Conservation (phyloP, 2,888 invertebrate genomes). For the Liodrosophila aerea region DNA sequence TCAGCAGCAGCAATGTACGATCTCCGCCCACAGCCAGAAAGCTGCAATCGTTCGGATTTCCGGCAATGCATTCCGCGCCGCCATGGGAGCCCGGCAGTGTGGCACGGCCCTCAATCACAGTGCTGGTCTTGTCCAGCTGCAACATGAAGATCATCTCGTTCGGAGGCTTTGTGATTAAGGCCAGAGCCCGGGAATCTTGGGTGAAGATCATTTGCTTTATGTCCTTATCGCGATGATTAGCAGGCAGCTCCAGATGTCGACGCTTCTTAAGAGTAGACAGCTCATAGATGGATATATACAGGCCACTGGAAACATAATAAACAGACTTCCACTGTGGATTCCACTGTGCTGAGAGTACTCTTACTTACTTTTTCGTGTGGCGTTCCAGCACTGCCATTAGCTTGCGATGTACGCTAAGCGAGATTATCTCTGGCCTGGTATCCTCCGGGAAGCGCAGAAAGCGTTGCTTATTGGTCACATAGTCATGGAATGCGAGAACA, state of each 20-base stretch:
- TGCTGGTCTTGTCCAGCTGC: slow-evolving; percentile 90
- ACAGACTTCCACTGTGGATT: neutral
- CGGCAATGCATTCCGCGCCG: slow-evolving; percentile 77
- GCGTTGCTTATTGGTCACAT: slow-evolving; percentile 87
- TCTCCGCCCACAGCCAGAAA: slow-evolving; percentile 85
- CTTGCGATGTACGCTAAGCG: slow-evolving; percentile 79
- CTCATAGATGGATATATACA: slow-evolving; percentile 85
- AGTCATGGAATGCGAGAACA: slow-evolving; percentile 89
- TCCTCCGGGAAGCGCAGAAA: slow-evolving; percentile 84
- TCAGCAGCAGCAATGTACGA: slow-evolving; percentile 86
- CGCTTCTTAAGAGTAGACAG: slow-evolving; percentile 87
- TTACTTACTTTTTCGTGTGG: slow-evolving; percentile 61
- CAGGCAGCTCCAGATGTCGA: slow-evolving; percentile 86
- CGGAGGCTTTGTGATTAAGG: slow-evolving; percentile 91
- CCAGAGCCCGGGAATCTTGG: slow-evolving; percentile 90
- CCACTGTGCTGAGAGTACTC: no score
- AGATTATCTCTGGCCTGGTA: slow-evolving; percentile 74
- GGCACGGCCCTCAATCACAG: slow-evolving; percentile 76
- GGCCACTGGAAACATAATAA: slow-evolving; percentile 41
- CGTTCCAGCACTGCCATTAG: slow-evolving; percentile 80
- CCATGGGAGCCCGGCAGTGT: slow-evolving; percentile 73
- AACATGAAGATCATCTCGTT: slow-evolving; percentile 86
- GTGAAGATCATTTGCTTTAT: slow-evolving; percentile 84
- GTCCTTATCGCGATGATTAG: slow-evolving; percentile 79
- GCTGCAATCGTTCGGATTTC: slow-evolving; percentile 87